A percentile compares a stretch with the other conserved stretches of the same genome.
Evolutionary conservation across 2,888 invertebrate species (phyloP).

Genomic region (Halictus quadricinctus): DNA sequence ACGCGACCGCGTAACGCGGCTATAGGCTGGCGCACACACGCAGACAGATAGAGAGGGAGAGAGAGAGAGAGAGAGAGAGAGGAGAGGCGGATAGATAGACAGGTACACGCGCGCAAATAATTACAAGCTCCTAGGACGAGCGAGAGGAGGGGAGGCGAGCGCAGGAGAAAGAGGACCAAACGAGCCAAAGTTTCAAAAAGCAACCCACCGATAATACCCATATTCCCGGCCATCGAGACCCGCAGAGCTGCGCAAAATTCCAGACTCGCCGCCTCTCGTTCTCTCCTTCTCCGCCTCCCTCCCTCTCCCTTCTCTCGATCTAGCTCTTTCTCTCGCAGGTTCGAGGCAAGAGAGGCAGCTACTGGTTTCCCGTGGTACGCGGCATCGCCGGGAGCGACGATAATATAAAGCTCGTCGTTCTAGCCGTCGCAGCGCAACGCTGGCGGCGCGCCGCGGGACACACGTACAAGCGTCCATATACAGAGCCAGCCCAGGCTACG

Average conservation of each 20-base stretch:
- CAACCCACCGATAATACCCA: slow-evolving; percentile 60
- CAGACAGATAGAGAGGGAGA: neutral
- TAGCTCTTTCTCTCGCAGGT: neutral
- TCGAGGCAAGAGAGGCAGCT: slow-evolving; percentile 28
- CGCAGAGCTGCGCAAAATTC: slow-evolving; percentile 63
- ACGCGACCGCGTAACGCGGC: slow-evolving; percentile 51
- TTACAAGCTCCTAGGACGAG: slow-evolving; percentile 45
- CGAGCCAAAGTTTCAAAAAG: slow-evolving; percentile 55
- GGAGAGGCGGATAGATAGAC: neutral
- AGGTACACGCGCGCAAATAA: slow-evolving; percentile 36
- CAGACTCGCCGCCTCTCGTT: slow-evolving; percentile 35
- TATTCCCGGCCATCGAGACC: slow-evolving; percentile 59
- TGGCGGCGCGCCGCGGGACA: slow-evolving; percentile 29
- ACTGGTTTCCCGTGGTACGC: slow-evolving; percentile 54
- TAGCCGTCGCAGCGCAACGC: slow-evolving; percentile 54
- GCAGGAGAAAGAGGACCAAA: slow-evolving; percentile 35
- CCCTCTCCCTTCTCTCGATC: neutral
- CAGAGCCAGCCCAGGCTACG: neutral
- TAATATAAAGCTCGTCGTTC: slow-evolving; percentile 62
- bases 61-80: neutral
- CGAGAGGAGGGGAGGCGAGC: neutral
- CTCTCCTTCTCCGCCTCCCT: neutral
- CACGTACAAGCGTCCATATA: neutral
- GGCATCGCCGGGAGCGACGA: slow-evolving; percentile 61
- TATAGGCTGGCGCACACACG: neutral